Conservation (phyloP, 2,797 vertebrate species). For the Sebastes hubbsi region DNA sequence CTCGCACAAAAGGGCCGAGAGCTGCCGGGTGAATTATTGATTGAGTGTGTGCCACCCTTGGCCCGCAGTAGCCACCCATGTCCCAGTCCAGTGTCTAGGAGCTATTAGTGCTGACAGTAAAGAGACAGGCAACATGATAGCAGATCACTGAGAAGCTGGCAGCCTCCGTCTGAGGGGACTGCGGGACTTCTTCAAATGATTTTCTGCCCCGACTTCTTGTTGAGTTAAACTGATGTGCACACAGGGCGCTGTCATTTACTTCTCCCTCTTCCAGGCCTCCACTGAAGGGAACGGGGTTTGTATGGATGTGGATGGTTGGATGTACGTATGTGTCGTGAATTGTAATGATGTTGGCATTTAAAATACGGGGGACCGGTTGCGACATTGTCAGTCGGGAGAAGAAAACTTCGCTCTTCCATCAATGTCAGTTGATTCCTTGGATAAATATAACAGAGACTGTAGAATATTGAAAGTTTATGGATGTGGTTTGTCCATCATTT, state of each 20-base stretch:
- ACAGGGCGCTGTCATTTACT: slow-evolving; percentile 62
- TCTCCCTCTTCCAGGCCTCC: slow-evolving; percentile 30
- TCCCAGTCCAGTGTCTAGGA: slow-evolving; percentile 58
- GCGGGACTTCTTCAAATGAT: slow-evolving; percentile 68
- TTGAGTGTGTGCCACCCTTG: slow-evolving; percentile 55
- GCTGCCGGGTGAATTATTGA: slow-evolving; percentile 66
- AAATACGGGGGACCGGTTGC: background rate
- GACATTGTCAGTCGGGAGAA: background rate
- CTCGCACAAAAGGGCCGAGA: slow-evolving; percentile 10
- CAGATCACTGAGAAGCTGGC: slow-evolving; percentile 64
- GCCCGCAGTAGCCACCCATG: slow-evolving; percentile 53
- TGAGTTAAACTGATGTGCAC: slow-evolving; percentile 73
- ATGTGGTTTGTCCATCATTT: background rate
- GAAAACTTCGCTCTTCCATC: slow-evolving; percentile 9
- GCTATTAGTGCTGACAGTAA: slow-evolving; percentile 73
- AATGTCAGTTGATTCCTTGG: background rate
- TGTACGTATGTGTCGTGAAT: slow-evolving; percentile 30
- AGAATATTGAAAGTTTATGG: background rate
- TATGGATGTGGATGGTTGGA: slow-evolving; percentile 25
- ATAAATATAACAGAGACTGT: slow-evolving; percentile 1
- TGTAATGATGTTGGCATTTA: slow-evolving; percentile 36
- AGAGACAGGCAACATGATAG: slow-evolving; percentile 73
- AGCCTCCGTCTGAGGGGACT: slow-evolving; percentile 68
- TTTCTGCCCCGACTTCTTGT: slow-evolving; percentile 72
- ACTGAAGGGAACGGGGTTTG: slow-evolving; percentile 1